Evolutionary conservation across 2,888 invertebrate species (phyloP).

Genomic region (Drosophila paracracens): DNA sequence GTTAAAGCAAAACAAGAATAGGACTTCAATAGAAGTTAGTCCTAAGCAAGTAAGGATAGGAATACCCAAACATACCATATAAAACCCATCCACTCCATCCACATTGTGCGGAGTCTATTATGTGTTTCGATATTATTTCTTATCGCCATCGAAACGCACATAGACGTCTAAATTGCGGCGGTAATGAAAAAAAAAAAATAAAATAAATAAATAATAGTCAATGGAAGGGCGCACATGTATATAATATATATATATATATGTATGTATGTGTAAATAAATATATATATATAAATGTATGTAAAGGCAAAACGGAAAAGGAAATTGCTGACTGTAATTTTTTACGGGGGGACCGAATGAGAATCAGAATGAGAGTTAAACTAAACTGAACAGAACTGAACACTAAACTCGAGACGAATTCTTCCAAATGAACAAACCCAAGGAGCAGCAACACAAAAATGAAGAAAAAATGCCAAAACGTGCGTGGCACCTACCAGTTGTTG

Average conservation of each 20-base stretch:
- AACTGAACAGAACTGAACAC: conserved; percentile 28
- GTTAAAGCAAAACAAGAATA: neutral
- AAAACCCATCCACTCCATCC: neutral
- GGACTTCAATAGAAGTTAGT: neutral
- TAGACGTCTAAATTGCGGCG: conserved; percentile 61
- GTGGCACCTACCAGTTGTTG: conserved; percentile 24
- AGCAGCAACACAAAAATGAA: conserved; percentile 20
- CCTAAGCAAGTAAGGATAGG: neutral
- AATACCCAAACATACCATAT: neutral
- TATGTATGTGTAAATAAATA: neutral
- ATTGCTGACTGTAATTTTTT: conserved; percentile 16
- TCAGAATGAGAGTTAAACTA: conserved; percentile 8
- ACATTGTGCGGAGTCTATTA: conserved; percentile 36
- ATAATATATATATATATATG: neutral
- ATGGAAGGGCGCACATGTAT: conserved; percentile 1
- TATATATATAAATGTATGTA: neutral
- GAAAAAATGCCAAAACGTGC: conserved; percentile 34
- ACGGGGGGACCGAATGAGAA: neutral
- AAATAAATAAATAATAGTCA: conserved; percentile 56
- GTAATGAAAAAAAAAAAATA: conserved; percentile 37
- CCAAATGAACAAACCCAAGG: conserved; percentile 66
- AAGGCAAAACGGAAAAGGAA: conserved; percentile 6
- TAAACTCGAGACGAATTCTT: conserved; percentile 55
- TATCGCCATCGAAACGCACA: conserved; percentile 58
- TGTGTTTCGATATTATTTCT: conserved; percentile 41